These are phyloP conservation scores for Protobothrops mucrosquamatus DNA, from an alignment of 2,113 vertebrate genomes.

Conservation along the genomic window DNA sequence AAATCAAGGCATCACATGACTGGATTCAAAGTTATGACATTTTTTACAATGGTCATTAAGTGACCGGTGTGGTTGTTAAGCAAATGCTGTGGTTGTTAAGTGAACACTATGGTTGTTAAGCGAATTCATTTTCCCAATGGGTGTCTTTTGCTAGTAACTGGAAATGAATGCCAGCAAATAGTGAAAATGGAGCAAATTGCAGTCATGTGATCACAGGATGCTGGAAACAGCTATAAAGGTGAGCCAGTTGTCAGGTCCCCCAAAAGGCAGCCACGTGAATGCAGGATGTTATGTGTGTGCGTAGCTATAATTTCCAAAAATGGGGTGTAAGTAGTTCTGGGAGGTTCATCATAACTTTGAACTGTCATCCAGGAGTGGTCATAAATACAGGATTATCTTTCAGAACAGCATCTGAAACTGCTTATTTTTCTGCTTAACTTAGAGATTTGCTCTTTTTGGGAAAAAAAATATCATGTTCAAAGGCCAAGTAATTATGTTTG, in stretches of 20 bases:
- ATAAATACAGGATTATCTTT: background rate
- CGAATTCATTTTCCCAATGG: background rate
- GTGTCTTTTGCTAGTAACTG: background rate
- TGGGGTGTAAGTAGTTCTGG: background rate
- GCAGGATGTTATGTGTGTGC: background rate
- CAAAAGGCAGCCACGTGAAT: background rate
- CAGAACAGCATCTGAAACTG: background rate
- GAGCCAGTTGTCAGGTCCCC: background rate
- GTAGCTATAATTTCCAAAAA: background rate
- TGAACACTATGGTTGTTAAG: background rate
- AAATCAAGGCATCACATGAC: background rate
- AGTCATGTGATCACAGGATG: background rate
- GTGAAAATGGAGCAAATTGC: background rate
- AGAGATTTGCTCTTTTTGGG: background rate
- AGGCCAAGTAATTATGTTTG: background rate
- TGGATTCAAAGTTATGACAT: background rate
- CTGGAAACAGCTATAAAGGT: background rate
- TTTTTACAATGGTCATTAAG: background rate
- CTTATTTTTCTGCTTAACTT: background rate
- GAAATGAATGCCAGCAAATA: background rate
- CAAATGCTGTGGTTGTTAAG: background rate
- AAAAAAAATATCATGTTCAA: background rate
- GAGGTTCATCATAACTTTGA: background rate
- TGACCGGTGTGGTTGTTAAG: background rate
- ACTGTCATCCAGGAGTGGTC: background rate